phyloP scores from a whole-genome alignment of 2,113 vertebrate species.

The Delphinus delphis region DNA sequence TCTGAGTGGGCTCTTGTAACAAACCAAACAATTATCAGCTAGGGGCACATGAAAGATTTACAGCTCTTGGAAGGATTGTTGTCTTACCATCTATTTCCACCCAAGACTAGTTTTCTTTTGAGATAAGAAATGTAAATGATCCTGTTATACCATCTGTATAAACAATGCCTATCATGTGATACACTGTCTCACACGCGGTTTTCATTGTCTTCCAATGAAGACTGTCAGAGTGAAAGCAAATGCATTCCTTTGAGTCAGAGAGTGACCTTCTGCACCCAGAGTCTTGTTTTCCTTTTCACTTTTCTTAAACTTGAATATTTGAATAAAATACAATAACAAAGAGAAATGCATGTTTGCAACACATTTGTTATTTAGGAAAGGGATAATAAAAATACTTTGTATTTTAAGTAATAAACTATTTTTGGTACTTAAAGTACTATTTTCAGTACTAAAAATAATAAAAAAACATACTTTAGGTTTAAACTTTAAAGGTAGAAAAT shows the following conservation, averaged over 20 bases:
- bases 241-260: background rate
- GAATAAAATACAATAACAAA: background rate
- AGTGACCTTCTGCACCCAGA: constrained; percentile 36
- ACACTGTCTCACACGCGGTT: constrained; percentile 53
- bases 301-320: constrained; percentile 41
- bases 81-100: constrained; percentile 40
- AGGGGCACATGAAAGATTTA: constrained; percentile 32
- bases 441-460: background rate
- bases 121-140: constrained; percentile 74
- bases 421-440: background rate
- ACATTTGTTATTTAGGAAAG: background rate
- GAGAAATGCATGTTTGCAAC: background rate
- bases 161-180: constrained; percentile 76
- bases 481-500: constrained; percentile 30
- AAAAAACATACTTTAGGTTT: constrained; percentile 25
- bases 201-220: constrained; percentile 56
- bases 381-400: background rate
- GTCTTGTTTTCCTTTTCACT: constrained; percentile 26
- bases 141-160: constrained; percentile 83
- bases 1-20: background rate
- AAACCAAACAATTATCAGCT: constrained; percentile 25
- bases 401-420: background rate
- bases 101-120: constrained; percentile 66
- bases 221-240: constrained; percentile 64
- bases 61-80: constrained; percentile 10